These are phyloP conservation scores for Apteryx owenii DNA, from an alignment of 2,113 vertebrate genomes.

Conservation along the genomic window DNA sequence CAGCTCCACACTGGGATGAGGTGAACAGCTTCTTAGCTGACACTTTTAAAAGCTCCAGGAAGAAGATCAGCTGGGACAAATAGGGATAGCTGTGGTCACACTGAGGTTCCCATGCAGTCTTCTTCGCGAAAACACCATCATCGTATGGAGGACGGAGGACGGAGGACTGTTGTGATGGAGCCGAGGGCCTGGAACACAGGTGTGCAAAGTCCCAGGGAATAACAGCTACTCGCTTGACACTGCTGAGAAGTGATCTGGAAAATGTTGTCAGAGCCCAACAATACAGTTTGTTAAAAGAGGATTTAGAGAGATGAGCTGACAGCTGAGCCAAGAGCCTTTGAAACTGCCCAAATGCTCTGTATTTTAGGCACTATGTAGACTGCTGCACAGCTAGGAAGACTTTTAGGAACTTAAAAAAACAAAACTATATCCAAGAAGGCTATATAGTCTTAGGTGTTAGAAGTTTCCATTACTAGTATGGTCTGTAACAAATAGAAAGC, in stretches of 20 bases:
- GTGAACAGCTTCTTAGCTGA: no score
- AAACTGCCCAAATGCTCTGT: not conserved
- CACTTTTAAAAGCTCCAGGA: no score
- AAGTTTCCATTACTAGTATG: not conserved
- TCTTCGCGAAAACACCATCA: not conserved
- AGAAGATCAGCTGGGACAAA: not conserved
- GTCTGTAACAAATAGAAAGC: not conserved
- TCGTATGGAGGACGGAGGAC: not conserved
- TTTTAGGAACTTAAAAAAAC: not conserved
- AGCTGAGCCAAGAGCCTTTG: not conserved
- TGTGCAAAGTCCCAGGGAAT: not conserved
- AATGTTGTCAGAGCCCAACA: not conserved
- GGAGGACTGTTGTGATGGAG: rapidly evolving
- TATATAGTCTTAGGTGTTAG: not conserved
- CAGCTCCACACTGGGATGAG: not conserved
- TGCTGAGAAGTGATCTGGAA: not conserved
- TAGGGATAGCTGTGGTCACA: not conserved
- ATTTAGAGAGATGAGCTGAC: not conserved
- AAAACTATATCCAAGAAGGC: rapidly evolving
- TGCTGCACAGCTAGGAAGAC: not conserved
- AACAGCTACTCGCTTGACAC: not conserved
- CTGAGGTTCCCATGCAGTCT: not conserved
- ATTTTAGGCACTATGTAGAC: not conserved
- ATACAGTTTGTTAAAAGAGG: not conserved
- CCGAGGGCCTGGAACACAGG: not conserved